Evolutionary conservation across 2,113 vertebrate genomes (phyloP).

Genomic region (Hydrochoerus hydrochaeris): DNA sequence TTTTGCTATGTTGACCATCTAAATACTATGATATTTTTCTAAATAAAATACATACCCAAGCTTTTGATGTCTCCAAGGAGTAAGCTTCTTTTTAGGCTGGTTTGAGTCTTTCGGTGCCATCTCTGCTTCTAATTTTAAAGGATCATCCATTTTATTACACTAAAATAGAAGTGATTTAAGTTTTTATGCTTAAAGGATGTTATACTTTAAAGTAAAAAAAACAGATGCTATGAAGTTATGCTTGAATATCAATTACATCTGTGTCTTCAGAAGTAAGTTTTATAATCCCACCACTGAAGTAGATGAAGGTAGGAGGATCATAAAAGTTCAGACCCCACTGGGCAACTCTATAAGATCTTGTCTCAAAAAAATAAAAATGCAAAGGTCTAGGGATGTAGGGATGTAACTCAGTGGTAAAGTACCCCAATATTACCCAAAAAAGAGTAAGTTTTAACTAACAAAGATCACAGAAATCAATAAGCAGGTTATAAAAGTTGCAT

Average conservation of each 20-base stretch:
- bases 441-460: slow-evolving; percentile 35
- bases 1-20: slow-evolving; percentile 40
- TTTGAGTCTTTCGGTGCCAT: slow-evolving; percentile 85
- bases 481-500: slow-evolving; percentile 1
- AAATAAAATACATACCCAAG: slow-evolving; percentile 84
- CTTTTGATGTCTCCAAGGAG: slow-evolving; percentile 83
- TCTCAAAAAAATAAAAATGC: background rate
- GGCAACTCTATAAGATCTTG: background rate
- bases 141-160: slow-evolving; percentile 85
- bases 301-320: background rate
- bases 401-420: background rate
- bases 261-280: slow-evolving; percentile 23
- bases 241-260: background rate
- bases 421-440: background rate
- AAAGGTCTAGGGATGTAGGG: background rate
- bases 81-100: slow-evolving; percentile 80
- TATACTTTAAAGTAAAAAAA: slow-evolving; percentile 41
- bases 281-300: background rate
- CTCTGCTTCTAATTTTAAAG: slow-evolving; percentile 82
- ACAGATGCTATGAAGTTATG: background rate
- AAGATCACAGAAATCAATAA: slow-evolving; percentile 57
- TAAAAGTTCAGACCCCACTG: background rate
- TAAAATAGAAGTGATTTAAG: slow-evolving; percentile 85
- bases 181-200: slow-evolving; percentile 52
- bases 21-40: slow-evolving; percentile 67